phyloP scores from a whole-genome alignment of 2,113 vertebrate species.

The Datnioides undecimradiatus region DNA sequence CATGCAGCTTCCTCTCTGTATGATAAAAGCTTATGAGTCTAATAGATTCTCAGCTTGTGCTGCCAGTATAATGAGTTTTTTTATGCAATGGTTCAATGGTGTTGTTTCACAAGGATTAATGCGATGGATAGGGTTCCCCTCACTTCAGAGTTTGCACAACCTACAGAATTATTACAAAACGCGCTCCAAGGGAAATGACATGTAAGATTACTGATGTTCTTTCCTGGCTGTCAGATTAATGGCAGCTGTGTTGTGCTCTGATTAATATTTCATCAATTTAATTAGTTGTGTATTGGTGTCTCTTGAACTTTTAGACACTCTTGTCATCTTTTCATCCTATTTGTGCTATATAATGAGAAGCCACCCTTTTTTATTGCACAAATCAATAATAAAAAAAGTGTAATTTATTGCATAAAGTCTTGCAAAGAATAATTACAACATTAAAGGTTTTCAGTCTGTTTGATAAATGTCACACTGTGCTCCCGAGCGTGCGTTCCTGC shows the following conservation, averaged over 20 bases:
- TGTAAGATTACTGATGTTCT: constrained; percentile 36
- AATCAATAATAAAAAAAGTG: constrained; percentile 24
- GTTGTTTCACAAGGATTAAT: constrained; percentile 50
- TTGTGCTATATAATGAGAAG: constrained; percentile 16
- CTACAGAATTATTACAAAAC: constrained; percentile 27
- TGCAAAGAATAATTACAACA: constrained; percentile 21
- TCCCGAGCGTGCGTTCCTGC: background rate
- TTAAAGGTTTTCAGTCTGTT: constrained; percentile 33
- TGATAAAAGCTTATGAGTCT: constrained; percentile 50
- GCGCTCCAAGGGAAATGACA: constrained; percentile 34
- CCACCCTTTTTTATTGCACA: constrained; percentile 1
- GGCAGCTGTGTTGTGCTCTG: constrained; percentile 26
- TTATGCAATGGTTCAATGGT: constrained; percentile 35
- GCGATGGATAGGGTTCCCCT: constrained; percentile 11
- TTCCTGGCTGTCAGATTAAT: constrained; percentile 47
- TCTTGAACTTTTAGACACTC: constrained; percentile 30
- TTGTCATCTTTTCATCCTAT: constrained; percentile 49
- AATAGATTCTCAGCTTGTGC: constrained; percentile 45
- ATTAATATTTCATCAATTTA: constrained; percentile 64
- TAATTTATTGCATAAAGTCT: constrained; percentile 9
- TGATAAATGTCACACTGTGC: constrained; percentile 35
- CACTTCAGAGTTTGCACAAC: constrained; percentile 31
- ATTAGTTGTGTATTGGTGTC: constrained; percentile 46
- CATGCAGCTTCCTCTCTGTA: constrained; percentile 32
- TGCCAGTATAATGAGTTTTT: constrained; percentile 46